Conservation (phyloP, 2,113 vertebrate genomes). For the Eptesicus fuscus region DNA sequence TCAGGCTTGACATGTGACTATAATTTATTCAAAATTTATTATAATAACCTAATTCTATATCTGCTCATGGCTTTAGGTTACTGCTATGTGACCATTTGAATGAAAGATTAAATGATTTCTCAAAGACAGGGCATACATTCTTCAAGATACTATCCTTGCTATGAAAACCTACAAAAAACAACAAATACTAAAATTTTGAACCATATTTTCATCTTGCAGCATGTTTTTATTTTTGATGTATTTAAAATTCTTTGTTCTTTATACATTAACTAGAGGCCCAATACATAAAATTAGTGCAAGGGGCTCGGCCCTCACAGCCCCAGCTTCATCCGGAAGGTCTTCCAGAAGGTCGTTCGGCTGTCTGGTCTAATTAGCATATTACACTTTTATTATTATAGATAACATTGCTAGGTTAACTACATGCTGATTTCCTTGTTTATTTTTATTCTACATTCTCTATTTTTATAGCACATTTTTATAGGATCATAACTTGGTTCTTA, state of each 20-base stretch:
- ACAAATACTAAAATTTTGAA: neutral
- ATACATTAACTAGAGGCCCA: neutral
- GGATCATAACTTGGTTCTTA: neutral
- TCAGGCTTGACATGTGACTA: neutral
- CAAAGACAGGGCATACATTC: neutral
- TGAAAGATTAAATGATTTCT: conserved; percentile 1
- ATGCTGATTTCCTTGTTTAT: neutral
- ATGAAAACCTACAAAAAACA: conserved; percentile 17
- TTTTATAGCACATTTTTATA: neutral
- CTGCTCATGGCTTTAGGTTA: neutral
- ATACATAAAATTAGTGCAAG: too few relatives aligned
- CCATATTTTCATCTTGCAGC: neutral
- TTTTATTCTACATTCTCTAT: neutral
- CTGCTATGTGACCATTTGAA: neutral
- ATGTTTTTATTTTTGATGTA: conserved; percentile 8
- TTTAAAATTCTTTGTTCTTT: neutral
- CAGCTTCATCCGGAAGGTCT: too few relatives aligned
- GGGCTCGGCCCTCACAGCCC: too few relatives aligned
- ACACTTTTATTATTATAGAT: neutral
- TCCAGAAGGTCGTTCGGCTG: too few relatives aligned
- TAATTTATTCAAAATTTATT: conserved; percentile 34
- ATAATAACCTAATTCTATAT: neutral
- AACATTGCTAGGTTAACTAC: neutral
- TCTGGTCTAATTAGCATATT: too few relatives aligned
- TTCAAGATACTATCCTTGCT: neutral